Evolutionary conservation across 2,113 vertebrate species (phyloP).

Genomic region (Mungos mungo): DNA sequence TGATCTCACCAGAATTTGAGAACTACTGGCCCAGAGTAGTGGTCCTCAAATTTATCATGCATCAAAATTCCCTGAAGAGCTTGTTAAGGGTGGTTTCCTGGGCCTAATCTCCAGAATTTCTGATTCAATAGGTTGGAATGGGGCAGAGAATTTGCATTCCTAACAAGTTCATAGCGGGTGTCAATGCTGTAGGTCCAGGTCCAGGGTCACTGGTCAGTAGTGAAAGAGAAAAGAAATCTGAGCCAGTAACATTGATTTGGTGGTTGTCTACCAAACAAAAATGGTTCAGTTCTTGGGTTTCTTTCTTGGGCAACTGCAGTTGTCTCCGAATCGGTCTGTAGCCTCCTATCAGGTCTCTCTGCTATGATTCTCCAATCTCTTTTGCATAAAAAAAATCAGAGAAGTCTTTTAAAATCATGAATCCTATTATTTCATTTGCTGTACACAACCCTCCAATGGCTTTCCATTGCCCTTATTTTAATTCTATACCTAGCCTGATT

Average conservation of each 20-base stretch:
- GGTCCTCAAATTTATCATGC: not conserved
- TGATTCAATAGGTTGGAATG: not conserved
- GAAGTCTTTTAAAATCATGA: not conserved
- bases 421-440: not conserved
- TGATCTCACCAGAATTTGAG: not conserved
- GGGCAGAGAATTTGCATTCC: not conserved
- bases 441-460: not conserved
- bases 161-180: not conserved
- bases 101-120: not conserved
- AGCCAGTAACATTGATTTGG: not conserved
- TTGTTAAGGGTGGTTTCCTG: not conserved
- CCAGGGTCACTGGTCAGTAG: not conserved
- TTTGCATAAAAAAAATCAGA: conserved; percentile 32
- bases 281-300: not conserved
- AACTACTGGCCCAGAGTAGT: not conserved
- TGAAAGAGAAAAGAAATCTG: not conserved
- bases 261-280: not conserved
- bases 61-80: not conserved
- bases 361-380: not conserved
- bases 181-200: not conserved
- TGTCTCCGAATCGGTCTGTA: not conserved
- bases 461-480: not conserved
- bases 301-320: not conserved
- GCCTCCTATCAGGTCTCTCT: not conserved
- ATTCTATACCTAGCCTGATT: not conserved